Evolutionary conservation across 37 sponge, comb jelly and placozoan species (phyloP).

Genomic region (Spongia lamella): DNA sequence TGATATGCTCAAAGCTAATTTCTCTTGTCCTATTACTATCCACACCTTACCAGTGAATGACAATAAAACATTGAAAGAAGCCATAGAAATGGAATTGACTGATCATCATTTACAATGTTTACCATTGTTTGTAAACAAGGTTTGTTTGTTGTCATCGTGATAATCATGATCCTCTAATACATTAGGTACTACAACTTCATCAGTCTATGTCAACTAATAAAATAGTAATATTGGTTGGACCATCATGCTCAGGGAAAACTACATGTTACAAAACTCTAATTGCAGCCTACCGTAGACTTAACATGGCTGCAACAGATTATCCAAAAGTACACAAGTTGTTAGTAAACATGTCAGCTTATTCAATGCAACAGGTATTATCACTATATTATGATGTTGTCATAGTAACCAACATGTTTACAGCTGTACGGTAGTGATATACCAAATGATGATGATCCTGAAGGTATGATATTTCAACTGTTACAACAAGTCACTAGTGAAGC

Average conservation of each 20-base stretch:
- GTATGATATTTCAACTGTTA: not conserved
- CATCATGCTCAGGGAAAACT: slow-evolving; percentile 54
- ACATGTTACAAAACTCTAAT: slow-evolving; percentile 34
- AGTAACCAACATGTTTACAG: not conserved
- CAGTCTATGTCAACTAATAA: slow-evolving; percentile 9
- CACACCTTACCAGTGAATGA: too few species aligned
- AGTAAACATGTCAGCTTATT: slow-evolving; percentile 52
- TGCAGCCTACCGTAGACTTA: slow-evolving; percentile 44
- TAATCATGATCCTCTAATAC: too few species aligned
- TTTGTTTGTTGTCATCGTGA: too few species aligned
- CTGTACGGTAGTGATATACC: slow-evolving; percentile 32
- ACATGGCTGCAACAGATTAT: not conserved
- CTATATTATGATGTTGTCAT: not conserved
- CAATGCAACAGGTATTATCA: slow-evolving; percentile 48
- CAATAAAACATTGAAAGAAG: slow-evolving; percentile 30
- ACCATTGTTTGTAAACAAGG: slow-evolving; percentile 61
- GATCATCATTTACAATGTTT: slow-evolving; percentile 47
- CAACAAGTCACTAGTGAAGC: not conserved
- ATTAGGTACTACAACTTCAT: slow-evolving; percentile 66
- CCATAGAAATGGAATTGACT: slow-evolving; percentile 42
- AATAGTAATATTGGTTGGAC: slow-evolving; percentile 46
- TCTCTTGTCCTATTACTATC: too few species aligned
- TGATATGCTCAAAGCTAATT: too few species aligned
- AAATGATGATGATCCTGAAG: not conserved
- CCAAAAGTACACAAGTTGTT: slow-evolving; percentile 27